Percentiles rank a stretch among this genome's conserved stretches.
These are phyloP conservation scores for Thaleichthys pacificus DNA, from an alignment of 2,797 vertebrate genomes.

Conservation along the genomic window DNA sequence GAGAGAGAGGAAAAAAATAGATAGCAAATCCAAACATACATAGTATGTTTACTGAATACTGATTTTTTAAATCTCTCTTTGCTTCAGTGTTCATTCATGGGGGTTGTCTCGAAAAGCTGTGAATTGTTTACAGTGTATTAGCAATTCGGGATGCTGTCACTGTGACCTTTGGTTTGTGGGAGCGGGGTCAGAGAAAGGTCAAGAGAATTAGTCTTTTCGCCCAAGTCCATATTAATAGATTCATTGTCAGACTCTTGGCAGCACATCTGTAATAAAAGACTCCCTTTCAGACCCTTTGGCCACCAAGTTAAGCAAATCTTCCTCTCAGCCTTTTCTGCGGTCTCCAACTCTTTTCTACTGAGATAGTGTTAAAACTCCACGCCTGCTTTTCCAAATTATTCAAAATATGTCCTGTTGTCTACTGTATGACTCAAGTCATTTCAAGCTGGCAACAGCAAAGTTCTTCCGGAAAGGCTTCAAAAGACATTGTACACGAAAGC, in stretches of 20 bases:
- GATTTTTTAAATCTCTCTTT: constrained; percentile 29
- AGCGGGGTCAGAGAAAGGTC: constrained; percentile 64
- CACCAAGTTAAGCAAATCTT: constrained; percentile 62
- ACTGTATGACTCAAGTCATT: neutral
- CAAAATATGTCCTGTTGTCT: constrained; percentile 29
- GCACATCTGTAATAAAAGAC: constrained; percentile 63
- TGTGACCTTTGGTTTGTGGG: constrained; percentile 60
- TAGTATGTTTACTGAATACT: constrained; percentile 35
- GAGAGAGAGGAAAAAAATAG: constrained; percentile 24
- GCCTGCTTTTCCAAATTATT: constrained; percentile 39
- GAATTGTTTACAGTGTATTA: constrained; percentile 26
- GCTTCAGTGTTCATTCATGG: constrained; percentile 28
- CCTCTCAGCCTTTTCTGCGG: constrained; percentile 8
- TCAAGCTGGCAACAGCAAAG: neutral
- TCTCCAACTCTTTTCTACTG: constrained; percentile 27
- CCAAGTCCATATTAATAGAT: constrained; percentile 67
- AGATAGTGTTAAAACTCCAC: constrained; percentile 32
- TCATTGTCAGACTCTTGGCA: constrained; percentile 68
- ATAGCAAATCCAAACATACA: constrained; percentile 27
- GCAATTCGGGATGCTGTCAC: constrained; percentile 47
- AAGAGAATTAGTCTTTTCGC: constrained; percentile 70
- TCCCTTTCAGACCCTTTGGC: constrained; percentile 56
- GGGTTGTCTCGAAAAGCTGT: constrained; percentile 19
- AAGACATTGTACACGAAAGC: neutral
- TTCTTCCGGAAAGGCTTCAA: neutral